phyloP scores from a whole-genome alignment of 2,888 invertebrate genomes.

The Megamerina dolium region DNA sequence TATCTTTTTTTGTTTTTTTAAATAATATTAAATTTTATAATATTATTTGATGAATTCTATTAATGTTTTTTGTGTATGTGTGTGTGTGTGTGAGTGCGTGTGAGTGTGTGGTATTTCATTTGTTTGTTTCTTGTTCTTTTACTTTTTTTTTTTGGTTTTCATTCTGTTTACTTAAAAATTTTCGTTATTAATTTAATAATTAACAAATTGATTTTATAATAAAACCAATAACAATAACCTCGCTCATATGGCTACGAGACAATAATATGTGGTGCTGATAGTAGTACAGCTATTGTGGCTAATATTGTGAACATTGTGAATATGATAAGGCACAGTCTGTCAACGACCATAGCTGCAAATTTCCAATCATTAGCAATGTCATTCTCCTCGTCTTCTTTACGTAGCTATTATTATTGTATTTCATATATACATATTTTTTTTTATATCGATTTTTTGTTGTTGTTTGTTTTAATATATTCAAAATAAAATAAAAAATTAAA shows the following conservation, averaged over 20 bases:
- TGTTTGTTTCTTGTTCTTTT: conserved; percentile 27
- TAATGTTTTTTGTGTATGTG: conserved; percentile 22
- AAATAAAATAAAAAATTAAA: not conserved
- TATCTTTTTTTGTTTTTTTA: conserved; percentile 35
- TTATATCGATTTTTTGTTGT: not conserved
- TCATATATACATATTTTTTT: conserved; percentile 9
- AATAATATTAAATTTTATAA: conserved; percentile 36
- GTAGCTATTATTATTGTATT: conserved; percentile 56
- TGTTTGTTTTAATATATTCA: conserved; percentile 10
- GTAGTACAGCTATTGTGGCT: conserved; percentile 93
- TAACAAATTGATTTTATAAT: conserved; percentile 53
- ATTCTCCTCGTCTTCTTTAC: conserved; percentile 89
- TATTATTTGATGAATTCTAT: too few species aligned
- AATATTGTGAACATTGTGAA: conserved; percentile 98
- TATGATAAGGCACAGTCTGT: conserved; percentile 99
- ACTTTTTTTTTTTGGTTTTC: conserved; percentile 23
- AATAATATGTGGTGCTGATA: conserved; percentile 83
- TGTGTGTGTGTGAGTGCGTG: conserved; percentile 25
- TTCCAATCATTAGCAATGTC: conserved; percentile 98
- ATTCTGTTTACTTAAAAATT: conserved; percentile 48
- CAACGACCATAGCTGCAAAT: conserved; percentile 99
- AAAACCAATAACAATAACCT: conserved; percentile 53
- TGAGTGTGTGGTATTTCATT: conserved; percentile 26
- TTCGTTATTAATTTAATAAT: conserved; percentile 52
- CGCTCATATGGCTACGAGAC: conserved; percentile 53